phyloP scores from a whole-genome alignment of 2,888 invertebrate species.

The Protophormia terraenovae region DNA sequence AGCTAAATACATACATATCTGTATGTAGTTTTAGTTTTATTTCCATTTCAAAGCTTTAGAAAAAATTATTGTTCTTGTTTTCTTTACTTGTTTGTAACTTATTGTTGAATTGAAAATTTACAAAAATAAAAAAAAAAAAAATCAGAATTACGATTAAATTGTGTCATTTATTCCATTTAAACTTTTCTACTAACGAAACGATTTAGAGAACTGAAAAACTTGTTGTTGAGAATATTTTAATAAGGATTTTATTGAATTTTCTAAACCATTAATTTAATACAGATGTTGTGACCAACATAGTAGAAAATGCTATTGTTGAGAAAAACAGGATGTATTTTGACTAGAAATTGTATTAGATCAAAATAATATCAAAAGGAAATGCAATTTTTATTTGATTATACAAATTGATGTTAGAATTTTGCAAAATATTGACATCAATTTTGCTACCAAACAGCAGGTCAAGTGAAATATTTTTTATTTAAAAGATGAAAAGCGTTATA shows the following conservation, averaged over 20 bases:
- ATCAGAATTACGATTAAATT: not conserved
- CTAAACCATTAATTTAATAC: slow-evolving; percentile 39
- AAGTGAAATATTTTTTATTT: too few relatives aligned
- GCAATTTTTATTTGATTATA: not conserved
- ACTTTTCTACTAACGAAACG: not conserved
- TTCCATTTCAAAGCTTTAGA: not conserved
- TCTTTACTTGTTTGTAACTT: not conserved
- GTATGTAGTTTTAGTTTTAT: not conserved
- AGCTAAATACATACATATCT: too few relatives aligned
- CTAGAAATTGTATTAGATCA: not conserved
- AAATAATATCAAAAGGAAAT: not conserved
- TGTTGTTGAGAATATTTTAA: not conserved
- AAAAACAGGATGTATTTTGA: not conserved
- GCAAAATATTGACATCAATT: not conserved
- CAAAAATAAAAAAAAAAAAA: not conserved
- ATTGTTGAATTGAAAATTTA: not conserved
- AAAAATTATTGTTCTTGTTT: not conserved
- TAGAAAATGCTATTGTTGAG: slow-evolving; percentile 30
- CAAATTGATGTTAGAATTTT: not conserved
- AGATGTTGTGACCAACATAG: slow-evolving; percentile 4
- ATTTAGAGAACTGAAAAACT: not conserved
- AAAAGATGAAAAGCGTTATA: too few relatives aligned
- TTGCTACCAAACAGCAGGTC: too few relatives aligned
- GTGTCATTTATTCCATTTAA: slow-evolving; percentile 31
- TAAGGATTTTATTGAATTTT: slow-evolving; percentile 26